These are phyloP conservation scores for Spongilla lacustris DNA, from an alignment of 37 sponge, comb jelly and placozoan genomes.

Conservation along the genomic window DNA sequence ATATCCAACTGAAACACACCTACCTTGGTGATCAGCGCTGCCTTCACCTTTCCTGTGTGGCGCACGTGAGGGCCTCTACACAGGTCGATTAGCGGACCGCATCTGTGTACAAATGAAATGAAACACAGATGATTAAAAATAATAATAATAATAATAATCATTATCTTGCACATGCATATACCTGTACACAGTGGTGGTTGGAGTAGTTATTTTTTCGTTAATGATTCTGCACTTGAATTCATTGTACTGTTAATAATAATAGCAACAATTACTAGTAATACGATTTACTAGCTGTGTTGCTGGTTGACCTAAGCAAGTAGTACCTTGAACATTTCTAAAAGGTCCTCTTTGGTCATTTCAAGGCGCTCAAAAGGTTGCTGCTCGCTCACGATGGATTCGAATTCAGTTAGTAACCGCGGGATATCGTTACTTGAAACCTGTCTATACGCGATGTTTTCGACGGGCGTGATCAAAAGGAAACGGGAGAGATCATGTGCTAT, in stretches of 20 bases:
- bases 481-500: not conserved
- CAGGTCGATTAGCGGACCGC: constrained; percentile 97
- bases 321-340: constrained; percentile 98
- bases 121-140: too few species aligned
- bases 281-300: too few species aligned
- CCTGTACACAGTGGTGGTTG: constrained; percentile 98
- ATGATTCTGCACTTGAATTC: constrained; percentile 95
- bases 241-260: constrained; percentile 78
- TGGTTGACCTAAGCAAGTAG: too few species aligned
- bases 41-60: constrained; percentile 96
- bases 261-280: not conserved
- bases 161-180: not conserved
- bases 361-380: constrained; percentile 95
- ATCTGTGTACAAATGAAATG: constrained; percentile 30
- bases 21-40: constrained; percentile 85
- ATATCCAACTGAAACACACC: not conserved
- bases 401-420: constrained; percentile 76
- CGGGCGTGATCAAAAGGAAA: not conserved
- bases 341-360: constrained; percentile 96
- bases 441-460: too few species aligned
- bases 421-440: constrained; percentile 87
- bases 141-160: too few species aligned
- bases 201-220: constrained; percentile 83
- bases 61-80: constrained; percentile 97
- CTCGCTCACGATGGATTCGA: constrained; percentile 86